Evolutionary conservation across 2,797 vertebrate genomes (phyloP).

Genomic region (Furcifer pardalis): DNA sequence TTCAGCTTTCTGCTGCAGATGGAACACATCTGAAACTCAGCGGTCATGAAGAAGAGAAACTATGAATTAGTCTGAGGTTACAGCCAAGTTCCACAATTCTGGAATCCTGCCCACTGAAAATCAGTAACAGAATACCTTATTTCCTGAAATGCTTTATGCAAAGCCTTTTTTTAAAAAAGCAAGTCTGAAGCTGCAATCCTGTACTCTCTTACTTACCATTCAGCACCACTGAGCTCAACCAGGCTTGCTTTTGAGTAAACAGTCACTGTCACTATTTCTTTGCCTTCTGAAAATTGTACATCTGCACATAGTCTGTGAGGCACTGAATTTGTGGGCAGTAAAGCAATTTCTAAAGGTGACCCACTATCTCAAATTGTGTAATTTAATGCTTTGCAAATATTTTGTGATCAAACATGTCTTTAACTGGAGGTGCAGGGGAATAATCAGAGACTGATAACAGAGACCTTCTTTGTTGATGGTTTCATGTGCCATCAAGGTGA

Average conservation of each 20-base stretch:
- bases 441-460: too few relatives aligned
- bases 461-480: too few relatives aligned
- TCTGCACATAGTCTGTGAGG: neutral
- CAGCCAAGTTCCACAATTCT: slow-evolving; percentile 28
- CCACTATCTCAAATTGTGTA: slow-evolving; percentile 37
- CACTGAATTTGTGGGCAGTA: too few relatives aligned
- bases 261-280: neutral
- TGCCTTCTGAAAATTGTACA: neutral
- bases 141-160: slow-evolving; percentile 38
- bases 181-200: slow-evolving; percentile 40
- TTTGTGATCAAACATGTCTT: neutral
- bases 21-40: neutral
- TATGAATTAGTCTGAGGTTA: slow-evolving; percentile 19
- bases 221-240: neutral
- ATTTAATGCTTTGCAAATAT: rapidly evolving
- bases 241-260: neutral
- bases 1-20: slow-evolving; percentile 24
- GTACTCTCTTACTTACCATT: neutral
- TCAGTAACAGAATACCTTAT: slow-evolving; percentile 39
- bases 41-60: neutral
- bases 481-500: too few relatives aligned
- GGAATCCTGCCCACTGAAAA: slow-evolving; percentile 39
- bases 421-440: neutral
- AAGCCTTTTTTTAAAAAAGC: slow-evolving; percentile 5
- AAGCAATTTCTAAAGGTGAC: neutral